A percentile compares a stretch with the other conserved stretches of the same genome.
Evolutionary conservation across 2,888 invertebrate genomes (phyloP).

Genomic region (Calliphora vomitoria): DNA sequence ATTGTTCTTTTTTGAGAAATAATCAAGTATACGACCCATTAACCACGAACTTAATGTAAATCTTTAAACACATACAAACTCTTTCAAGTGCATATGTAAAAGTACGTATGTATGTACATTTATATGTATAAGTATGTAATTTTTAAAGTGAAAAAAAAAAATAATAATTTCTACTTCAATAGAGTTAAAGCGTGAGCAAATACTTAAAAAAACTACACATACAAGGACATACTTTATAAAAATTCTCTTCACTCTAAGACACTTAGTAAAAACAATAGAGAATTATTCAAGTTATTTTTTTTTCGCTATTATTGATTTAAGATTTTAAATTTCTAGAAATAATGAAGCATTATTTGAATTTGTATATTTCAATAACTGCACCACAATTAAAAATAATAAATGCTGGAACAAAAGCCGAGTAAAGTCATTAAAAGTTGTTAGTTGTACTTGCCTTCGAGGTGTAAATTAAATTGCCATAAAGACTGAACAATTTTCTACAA

Average conservation of each 20-base stretch:
- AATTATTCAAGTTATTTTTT: background rate
- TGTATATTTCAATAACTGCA: constrained; percentile 20
- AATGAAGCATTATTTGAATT: background rate
- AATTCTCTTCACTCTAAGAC: background rate
- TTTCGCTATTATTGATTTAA: background rate
- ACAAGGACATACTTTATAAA: background rate
- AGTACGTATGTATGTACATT: background rate
- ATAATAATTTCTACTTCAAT: constrained; percentile 20
- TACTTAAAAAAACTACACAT: background rate
- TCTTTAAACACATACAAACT: background rate
- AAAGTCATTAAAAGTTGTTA: constrained; percentile 34
- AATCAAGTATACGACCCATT: constrained; percentile 61
- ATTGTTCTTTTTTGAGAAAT: constrained; percentile 1
- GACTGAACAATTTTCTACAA: background rate
- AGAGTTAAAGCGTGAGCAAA: background rate
- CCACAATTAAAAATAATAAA: constrained; percentile 51
- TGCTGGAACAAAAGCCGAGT: constrained; percentile 26
- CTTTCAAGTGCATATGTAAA: background rate
- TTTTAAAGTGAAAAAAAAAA: background rate
- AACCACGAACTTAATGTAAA: constrained; percentile 22
- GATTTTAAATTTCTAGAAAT: constrained; percentile 9
- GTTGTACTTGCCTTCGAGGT: constrained; percentile 39
- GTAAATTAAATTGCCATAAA: constrained; percentile 45
- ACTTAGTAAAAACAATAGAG: background rate
- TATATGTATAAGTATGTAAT: background rate